Conservation (phyloP, 1,140 invertebrate genomes). For the Physella acuta region DNA sequence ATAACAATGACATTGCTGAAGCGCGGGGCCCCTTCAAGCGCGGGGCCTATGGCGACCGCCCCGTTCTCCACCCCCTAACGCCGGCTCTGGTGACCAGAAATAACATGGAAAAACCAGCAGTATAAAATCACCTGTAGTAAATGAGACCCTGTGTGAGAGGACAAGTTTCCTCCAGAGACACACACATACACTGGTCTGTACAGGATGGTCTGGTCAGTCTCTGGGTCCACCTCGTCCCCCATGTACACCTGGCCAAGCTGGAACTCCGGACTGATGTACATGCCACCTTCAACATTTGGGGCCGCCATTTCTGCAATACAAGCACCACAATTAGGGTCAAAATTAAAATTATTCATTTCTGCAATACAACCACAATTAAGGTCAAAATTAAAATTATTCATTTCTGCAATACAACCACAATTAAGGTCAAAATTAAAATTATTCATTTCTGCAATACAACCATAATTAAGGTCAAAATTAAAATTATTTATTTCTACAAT, state of each 20-base stretch:
- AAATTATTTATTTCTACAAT: too few species aligned
- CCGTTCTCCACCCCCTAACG: too few species aligned
- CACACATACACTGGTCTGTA: constrained; percentile 73
- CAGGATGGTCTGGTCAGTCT: constrained; percentile 63
- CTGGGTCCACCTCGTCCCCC: constrained; percentile 60
- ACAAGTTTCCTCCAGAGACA: constrained; percentile 56
- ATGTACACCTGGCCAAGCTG: constrained; percentile 81
- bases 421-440: too few species aligned
- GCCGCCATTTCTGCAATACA: constrained; percentile 68
- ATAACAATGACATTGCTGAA: too few species aligned
- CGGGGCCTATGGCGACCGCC: too few species aligned
- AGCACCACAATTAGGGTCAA: not conserved
- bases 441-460: too few species aligned
- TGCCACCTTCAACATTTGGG: constrained; percentile 77
- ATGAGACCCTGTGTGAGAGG: constrained; percentile 18
- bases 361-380: too few species aligned
- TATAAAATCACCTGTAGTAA: constrained; percentile 25
- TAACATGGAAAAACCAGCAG: not conserved
- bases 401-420: too few species aligned
- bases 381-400: too few species aligned
- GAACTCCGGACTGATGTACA: constrained; percentile 81
- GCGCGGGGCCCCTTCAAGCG: too few species aligned
- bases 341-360: too few species aligned
- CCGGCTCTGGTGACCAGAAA: not conserved
- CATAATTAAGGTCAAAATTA: too few species aligned